Evolutionary conservation across 2,797 vertebrate genomes (phyloP), one percentile per base, ranked within the genome.

Genomic region (Oreortyx pictus): DNA sequence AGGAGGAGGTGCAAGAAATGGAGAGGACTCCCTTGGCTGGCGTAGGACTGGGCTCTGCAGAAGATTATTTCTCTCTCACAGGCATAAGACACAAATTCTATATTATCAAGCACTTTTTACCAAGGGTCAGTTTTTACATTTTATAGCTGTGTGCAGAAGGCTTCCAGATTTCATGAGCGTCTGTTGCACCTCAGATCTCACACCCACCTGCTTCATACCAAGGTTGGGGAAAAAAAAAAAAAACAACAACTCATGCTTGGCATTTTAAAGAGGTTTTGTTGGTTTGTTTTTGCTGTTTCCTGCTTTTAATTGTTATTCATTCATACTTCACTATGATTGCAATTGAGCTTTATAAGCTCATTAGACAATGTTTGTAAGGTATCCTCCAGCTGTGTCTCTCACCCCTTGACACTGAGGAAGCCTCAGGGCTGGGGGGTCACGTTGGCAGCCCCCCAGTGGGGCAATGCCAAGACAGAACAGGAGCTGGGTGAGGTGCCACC

Each of bases 111-210:
- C 97, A 98, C 97, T 98, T 97, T 97, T 97, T 98, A 98, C 95
- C 94, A 91, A 97, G 97, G 97, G 95, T 97, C 96, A 97, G 95
- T 98, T 98, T 98, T 97, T 97, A 98, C 96, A 96, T 97, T 98
- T 97, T 98, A 96, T 98, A 98, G 97, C 95, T 93, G 1, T 27
- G 73, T 88, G 94, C 66, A 91, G 96, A 98, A 97, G 96, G 95
- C 96, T 97, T 97, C 97, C 97, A 97, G 97, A 97, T 96, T 94
- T 94, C 96, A 96, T 94, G 94, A 74, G 93, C 95, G 60, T 96
- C 95, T 94, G 88, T 92, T 89, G 93, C 65, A 39, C 89, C 94
- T 89, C 97, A 94, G 94, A 95, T 94, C 94, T 87, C 96, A 96
- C 33, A 92, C 85, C 86, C 14, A 24, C 85, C 94, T 89, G 89